A percentile compares a stretch with the other conserved stretches of the same genome.
Evolutionary conservation across 2,888 invertebrate species (phyloP).

Genomic region (Papilio protenor): DNA sequence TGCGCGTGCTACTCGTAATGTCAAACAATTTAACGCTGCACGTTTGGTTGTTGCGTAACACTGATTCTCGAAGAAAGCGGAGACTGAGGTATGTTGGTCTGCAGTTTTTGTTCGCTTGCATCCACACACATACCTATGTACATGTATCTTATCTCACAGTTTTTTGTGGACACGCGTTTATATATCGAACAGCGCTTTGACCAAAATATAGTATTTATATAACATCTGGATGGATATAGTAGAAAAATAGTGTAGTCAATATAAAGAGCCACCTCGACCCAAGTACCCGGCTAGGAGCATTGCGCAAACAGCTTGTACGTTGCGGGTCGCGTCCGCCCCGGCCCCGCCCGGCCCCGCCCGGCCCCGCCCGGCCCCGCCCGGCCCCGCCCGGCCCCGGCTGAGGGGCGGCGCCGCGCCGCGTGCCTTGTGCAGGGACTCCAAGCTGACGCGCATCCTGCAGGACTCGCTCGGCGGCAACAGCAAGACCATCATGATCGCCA

Average conservation of each 20-base stretch:
- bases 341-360: too few relatives aligned
- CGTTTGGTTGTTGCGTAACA: constrained; percentile 43
- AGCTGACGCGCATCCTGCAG: constrained; percentile 97
- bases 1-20: constrained; percentile 20
- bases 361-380: too few relatives aligned
- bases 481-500: constrained; percentile 99
- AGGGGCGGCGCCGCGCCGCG: not conserved
- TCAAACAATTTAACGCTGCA: constrained; percentile 39
- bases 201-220: not conserved
- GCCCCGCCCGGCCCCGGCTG: too few relatives aligned
- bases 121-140: not conserved
- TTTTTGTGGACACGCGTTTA: not conserved
- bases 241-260: too few relatives aligned
- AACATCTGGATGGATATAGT: not conserved
- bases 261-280: not conserved
- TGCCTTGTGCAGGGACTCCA: constrained; percentile 89
- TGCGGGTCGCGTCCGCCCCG: not conserved
- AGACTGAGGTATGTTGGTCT: constrained; percentile 42
- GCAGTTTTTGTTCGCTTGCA: constrained; percentile 42
- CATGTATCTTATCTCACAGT: not conserved
- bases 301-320: not conserved
- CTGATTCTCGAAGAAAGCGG: constrained; percentile 41
- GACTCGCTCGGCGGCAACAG: constrained; percentile 99
- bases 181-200: not conserved
- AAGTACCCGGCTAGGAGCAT: not conserved